Percentiles rank a stretch among this genome's conserved stretches.
These are phyloP conservation scores for Drosophila barbarae DNA, from an alignment of 2,888 invertebrate species.

Conservation along the genomic window DNA sequence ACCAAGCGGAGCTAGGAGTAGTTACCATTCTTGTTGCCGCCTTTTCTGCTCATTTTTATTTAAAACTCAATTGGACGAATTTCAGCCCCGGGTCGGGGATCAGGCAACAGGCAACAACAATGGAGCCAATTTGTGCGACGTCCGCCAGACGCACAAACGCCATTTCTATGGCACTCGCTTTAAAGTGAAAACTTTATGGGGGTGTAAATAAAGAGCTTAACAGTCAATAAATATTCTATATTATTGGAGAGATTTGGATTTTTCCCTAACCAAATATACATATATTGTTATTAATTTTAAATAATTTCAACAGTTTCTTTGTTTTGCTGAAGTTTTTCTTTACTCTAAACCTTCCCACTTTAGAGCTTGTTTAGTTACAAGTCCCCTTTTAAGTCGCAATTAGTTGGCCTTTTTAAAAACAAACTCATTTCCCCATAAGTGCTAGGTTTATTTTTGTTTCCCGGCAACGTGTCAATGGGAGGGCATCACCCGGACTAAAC, in stretches of 20 bases:
- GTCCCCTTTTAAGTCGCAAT: conserved; percentile 4
- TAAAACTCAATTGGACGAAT: conserved; percentile 45
- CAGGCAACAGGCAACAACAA: conserved; percentile 40
- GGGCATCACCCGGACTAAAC: conserved; percentile 49
- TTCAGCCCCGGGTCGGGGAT: conserved; percentile 34
- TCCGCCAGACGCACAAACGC: conserved; percentile 32
- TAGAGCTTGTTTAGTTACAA: background rate
- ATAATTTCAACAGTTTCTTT: too few relatives aligned
- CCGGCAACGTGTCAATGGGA: conserved; percentile 9
- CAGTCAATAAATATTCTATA: background rate
- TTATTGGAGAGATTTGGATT: background rate
- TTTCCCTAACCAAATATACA: background rate
- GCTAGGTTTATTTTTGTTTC: conserved; percentile 1
- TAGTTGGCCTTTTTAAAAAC: conserved; percentile 7
- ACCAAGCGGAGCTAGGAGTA: conserved; percentile 31
- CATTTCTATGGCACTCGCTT: conserved; percentile 10
- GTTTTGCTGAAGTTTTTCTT: background rate
- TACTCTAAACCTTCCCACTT: background rate
- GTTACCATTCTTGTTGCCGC: conserved; percentile 28
- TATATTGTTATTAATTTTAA: background rate
- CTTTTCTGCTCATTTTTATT: conserved; percentile 43
- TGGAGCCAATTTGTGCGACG: conserved; percentile 45
- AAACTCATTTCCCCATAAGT: conserved; percentile 2
- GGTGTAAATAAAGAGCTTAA: conserved; percentile 7
- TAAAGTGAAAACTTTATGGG: background rate